phyloP scores from a whole-genome alignment of 2,888 invertebrate species.

The Achlya flavicornis region DNA sequence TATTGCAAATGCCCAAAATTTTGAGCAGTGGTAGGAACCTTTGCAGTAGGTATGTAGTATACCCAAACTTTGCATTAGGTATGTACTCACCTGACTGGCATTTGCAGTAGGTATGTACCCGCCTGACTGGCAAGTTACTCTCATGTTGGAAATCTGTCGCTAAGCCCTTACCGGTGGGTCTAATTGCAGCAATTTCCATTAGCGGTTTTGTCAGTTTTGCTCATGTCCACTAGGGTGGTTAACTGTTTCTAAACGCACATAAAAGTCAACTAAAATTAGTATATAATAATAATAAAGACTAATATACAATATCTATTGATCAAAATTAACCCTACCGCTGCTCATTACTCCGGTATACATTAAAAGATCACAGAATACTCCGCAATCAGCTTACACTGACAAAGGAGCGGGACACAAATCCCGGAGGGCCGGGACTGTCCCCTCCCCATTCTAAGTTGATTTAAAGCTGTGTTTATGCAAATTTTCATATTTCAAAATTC shows the following conservation, averaged over 20 bases:
- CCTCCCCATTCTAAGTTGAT: conserved; percentile 14
- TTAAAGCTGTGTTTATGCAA: conserved; percentile 43
- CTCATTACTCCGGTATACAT: conserved; percentile 7
- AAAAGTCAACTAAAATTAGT: conserved; percentile 3
- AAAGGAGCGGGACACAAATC: not conserved
- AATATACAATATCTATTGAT: conserved; percentile 6
- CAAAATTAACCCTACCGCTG: conserved; percentile 9
- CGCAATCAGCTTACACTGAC: conserved; percentile 5
- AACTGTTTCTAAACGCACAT: not conserved
- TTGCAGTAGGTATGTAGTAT: too few species aligned
- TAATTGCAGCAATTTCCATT: too few species aligned
- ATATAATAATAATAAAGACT: conserved; percentile 1
- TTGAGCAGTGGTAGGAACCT: too few species aligned
- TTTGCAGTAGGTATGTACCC: too few species aligned
- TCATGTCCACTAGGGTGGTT: too few species aligned
- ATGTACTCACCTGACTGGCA: too few species aligned
- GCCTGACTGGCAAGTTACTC: too few species aligned
- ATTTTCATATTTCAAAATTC: conserved; percentile 38
- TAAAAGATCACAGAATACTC: not conserved
- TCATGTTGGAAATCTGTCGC: too few species aligned
- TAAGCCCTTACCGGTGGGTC: too few species aligned
- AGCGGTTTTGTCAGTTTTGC: too few species aligned
- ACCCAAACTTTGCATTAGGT: too few species aligned
- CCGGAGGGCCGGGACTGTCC: conserved; percentile 9
- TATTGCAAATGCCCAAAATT: too few species aligned